phyloP scores from a whole-genome alignment of 92 coral and sea anemone species.

The Micromussa lordhowensis region DNA sequence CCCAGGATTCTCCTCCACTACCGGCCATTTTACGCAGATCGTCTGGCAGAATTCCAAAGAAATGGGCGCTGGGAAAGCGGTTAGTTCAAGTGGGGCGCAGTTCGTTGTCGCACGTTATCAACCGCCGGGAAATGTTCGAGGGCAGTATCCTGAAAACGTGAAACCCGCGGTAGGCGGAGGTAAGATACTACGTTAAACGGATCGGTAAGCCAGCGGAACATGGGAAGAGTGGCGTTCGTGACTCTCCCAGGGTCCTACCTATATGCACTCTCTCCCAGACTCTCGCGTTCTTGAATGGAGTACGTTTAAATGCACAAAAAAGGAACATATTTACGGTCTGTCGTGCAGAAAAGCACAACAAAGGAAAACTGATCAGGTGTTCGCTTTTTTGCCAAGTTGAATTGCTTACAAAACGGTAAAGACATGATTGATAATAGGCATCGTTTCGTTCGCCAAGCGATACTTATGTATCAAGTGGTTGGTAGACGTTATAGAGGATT shows the following conservation, averaged over 20 bases:
- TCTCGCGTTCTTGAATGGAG: neutral
- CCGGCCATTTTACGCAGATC: conserved; percentile 98
- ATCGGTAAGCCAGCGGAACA: too few species aligned
- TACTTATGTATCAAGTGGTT: too few species aligned
- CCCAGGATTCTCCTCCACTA: conserved; percentile 85
- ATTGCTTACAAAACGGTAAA: neutral
- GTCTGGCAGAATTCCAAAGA: conserved; percentile 92
- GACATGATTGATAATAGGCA: neutral
- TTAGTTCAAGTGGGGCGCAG: conserved; percentile 92
- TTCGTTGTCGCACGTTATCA: conserved; percentile 94
- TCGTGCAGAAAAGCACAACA: neutral
- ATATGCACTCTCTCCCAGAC: neutral
- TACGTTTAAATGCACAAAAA: neutral
- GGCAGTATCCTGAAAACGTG: conserved; percentile 94
- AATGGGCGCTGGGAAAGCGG: conserved; percentile 96
- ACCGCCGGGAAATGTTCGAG: conserved; percentile 96
- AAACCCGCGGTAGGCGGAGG: conserved; percentile 72
- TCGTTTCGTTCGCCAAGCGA: neutral
- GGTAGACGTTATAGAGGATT: neutral
- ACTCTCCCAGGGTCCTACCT: neutral
- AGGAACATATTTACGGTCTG: neutral
- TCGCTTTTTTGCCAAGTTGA: neutral
- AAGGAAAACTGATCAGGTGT: neutral
- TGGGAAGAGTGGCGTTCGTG: neutral
- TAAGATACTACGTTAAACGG: conserved; percentile 5